Percentiles rank a stretch among this genome's conserved stretches.
These are phyloP conservation scores for Drosophila sordidula DNA, from an alignment of 2,888 invertebrate genomes.

Conservation along the genomic window DNA sequence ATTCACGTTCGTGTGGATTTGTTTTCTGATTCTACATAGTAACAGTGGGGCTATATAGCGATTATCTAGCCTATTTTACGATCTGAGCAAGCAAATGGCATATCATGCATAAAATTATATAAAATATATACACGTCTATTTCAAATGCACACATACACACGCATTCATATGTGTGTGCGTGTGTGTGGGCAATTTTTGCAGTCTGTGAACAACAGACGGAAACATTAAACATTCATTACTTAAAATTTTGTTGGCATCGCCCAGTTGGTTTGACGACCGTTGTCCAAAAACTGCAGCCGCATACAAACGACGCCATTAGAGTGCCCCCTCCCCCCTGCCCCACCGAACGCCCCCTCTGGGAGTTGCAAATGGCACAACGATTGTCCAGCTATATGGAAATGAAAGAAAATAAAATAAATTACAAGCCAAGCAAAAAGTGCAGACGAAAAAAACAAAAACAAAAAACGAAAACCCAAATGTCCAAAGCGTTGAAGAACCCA, in stretches of 20 bases:
- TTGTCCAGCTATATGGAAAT: conserved; percentile 57
- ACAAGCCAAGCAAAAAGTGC: not conserved
- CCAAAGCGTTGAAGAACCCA: conserved; percentile 1
- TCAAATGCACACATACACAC: conserved; percentile 31
- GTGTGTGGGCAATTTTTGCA: conserved; percentile 14
- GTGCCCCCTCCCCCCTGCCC: not conserved
- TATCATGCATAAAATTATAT: conserved; percentile 59
- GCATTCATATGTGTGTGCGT: not conserved
- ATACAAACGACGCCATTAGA: conserved; percentile 73
- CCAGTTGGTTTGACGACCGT: conserved; percentile 31
- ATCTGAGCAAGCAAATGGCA: conserved; percentile 34
- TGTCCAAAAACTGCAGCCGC: conserved; percentile 62
- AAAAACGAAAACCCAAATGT: conserved; percentile 3
- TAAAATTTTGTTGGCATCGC: conserved; percentile 64
- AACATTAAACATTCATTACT: conserved; percentile 80
- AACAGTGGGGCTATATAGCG: conserved; percentile 8
- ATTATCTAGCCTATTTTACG: conserved; percentile 48
- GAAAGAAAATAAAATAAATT: conserved; percentile 5
- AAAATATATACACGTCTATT: conserved; percentile 39
- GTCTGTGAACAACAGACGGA: conserved; percentile 57
- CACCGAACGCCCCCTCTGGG: not conserved
- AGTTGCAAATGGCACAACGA: conserved; percentile 43
- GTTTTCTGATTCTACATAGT: conserved; percentile 6
- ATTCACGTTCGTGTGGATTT: conserved; percentile 14
- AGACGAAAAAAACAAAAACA: not conserved